These are phyloP conservation scores for Tamandua tetradactyla DNA, from an alignment of 2,797 vertebrate genomes.

Conservation along the genomic window DNA sequence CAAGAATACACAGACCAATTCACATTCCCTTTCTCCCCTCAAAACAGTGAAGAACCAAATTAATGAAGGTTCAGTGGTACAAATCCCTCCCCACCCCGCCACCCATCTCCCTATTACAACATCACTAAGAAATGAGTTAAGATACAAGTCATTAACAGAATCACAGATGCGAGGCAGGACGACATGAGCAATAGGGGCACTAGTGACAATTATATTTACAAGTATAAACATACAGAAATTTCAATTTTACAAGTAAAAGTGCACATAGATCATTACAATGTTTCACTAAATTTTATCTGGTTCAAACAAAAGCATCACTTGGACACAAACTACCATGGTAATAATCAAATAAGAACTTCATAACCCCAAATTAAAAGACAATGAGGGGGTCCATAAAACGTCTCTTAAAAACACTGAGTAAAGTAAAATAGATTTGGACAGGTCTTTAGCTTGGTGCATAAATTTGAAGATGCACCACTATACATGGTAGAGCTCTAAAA, in stretches of 20 bases:
- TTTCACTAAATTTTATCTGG: constrained; percentile 88
- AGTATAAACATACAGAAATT: constrained; percentile 90
- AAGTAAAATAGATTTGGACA: constrained; percentile 86
- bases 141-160: constrained; percentile 82
- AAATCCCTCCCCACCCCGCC: constrained; percentile 76
- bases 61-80: constrained; percentile 78
- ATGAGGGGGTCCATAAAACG: constrained; percentile 84
- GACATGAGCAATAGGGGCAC: constrained; percentile 87
- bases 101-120: constrained; percentile 80
- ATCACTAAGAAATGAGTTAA: constrained; percentile 82
- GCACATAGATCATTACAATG: constrained; percentile 92
- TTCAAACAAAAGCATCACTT: constrained; percentile 88
- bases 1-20: constrained; percentile 81
- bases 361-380: constrained; percentile 84
- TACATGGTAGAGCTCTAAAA: constrained; percentile 84
- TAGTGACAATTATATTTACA: constrained; percentile 88
- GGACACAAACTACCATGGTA: constrained; percentile 85
- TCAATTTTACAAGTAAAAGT: constrained; percentile 95
- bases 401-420: constrained; percentile 89
- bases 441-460: constrained; percentile 83
- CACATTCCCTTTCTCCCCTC: constrained; percentile 72
- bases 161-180: constrained; percentile 86
- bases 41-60: constrained; percentile 82
- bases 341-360: constrained; percentile 86
- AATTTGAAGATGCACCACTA: constrained; percentile 85